phyloP scores from a whole-genome alignment of 2,113 vertebrate genomes.

The Microtus ochrogaster region DNA sequence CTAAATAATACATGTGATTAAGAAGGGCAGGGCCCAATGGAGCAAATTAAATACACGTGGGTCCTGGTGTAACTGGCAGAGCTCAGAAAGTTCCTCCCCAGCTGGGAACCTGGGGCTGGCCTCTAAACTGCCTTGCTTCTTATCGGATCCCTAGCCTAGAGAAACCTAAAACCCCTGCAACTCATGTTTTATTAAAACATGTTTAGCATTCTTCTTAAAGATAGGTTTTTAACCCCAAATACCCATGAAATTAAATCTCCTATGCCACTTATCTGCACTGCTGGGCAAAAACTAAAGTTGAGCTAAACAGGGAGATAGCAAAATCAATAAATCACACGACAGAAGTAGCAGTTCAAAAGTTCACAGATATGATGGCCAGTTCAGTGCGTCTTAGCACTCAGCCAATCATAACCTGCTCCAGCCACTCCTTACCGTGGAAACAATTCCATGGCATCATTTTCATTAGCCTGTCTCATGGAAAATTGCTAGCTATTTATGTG shows the following conservation, averaged over 20 bases:
- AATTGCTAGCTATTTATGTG: constrained; percentile 97
- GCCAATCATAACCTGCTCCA: constrained; percentile 89
- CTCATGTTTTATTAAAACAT: constrained; percentile 79
- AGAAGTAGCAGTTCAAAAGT: constrained; percentile 92
- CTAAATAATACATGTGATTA: constrained; percentile 58
- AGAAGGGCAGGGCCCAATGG: constrained; percentile 60
- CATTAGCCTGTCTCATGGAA: constrained; percentile 93
- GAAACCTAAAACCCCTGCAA: constrained; percentile 73
- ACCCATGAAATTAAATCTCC: constrained; percentile 76
- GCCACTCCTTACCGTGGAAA: constrained; percentile 88
- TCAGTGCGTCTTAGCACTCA: constrained; percentile 86
- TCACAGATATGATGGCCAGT: constrained; percentile 91
- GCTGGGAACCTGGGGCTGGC: constrained; percentile 76
- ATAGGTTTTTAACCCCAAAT: constrained; percentile 83
- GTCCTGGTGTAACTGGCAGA: constrained; percentile 63
- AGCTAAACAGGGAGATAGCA: constrained; percentile 84
- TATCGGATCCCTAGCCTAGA: constrained; percentile 78
- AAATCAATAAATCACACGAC: constrained; percentile 90
- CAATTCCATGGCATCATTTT: constrained; percentile 91
- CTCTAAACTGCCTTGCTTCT: constrained; percentile 78
- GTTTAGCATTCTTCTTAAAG: constrained; percentile 82
- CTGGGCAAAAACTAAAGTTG: constrained; percentile 83
- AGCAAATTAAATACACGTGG: constrained; percentile 59
- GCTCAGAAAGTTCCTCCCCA: not conserved
- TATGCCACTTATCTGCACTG: constrained; percentile 76